Evolutionary conservation across 2,113 vertebrate species (phyloP).

Genomic region (Piprites chloris): DNA sequence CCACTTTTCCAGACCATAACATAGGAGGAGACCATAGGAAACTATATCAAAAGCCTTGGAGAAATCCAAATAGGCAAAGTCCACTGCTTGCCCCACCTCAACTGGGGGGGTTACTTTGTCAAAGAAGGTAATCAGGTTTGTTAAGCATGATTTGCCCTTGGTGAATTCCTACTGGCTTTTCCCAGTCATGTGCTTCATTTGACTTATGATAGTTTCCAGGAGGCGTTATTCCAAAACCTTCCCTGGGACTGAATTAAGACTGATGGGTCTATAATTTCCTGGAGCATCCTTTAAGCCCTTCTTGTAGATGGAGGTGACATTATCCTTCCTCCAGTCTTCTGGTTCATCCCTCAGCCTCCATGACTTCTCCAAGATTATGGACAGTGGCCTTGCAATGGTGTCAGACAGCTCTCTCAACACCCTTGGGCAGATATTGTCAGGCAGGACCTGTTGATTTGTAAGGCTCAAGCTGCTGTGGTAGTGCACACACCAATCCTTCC

Average conservation of each 20-base stretch:
- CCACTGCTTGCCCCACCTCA: background rate
- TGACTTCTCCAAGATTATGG: background rate
- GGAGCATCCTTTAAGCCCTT: background rate
- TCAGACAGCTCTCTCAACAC: background rate
- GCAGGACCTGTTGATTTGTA: background rate
- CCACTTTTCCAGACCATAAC: background rate
- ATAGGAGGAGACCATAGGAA: background rate
- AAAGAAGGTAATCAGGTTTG: background rate
- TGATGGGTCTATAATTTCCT: too few relatives aligned
- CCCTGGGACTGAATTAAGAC: background rate
- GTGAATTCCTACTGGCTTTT: background rate
- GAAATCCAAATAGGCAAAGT: background rate
- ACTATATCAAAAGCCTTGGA: background rate
- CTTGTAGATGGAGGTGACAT: background rate
- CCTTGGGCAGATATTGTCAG: background rate
- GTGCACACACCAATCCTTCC: background rate
- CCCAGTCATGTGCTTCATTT: background rate
- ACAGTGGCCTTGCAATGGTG: background rate
- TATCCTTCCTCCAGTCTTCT: background rate
- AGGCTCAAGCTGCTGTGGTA: accelerated
- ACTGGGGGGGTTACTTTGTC: background rate
- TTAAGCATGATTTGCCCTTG: accelerated
- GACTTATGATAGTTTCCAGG: background rate
- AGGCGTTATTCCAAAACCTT: background rate
- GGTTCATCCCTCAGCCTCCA: background rate